These are phyloP conservation scores for Luscinia luscinia DNA, from an alignment of 2,797 vertebrate species.

Conservation along the genomic window DNA sequence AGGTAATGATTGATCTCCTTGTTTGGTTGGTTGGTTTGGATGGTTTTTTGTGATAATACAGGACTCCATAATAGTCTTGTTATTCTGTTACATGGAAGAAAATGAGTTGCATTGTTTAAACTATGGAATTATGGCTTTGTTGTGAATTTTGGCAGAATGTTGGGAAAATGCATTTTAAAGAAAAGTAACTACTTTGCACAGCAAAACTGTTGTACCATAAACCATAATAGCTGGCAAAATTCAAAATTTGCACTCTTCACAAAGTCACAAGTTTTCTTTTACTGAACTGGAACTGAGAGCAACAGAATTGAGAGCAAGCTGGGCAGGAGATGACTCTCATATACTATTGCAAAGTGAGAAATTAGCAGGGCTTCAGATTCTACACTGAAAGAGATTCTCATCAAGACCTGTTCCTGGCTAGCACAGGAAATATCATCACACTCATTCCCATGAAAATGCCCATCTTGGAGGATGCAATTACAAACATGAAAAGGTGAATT, in stretches of 20 bases:
- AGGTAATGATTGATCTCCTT: not conserved
- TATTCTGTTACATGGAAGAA: not conserved
- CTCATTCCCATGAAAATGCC: not conserved
- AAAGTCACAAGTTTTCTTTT: not conserved
- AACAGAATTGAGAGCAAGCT: not conserved
- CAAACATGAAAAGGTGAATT: not conserved
- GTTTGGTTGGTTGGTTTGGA: not conserved
- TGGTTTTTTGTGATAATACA: not conserved
- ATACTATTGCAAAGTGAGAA: not conserved
- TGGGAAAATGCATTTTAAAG: not conserved
- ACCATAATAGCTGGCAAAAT: not conserved
- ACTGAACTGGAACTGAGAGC: not conserved
- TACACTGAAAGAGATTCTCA: not conserved
- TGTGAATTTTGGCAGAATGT: not conserved
- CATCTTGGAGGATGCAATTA: not conserved
- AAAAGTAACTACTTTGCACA: not conserved
- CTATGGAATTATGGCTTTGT: not conserved
- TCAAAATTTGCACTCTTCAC: not conserved
- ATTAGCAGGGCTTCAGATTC: not conserved
- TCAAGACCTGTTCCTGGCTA: not conserved
- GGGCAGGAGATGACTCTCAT: not conserved
- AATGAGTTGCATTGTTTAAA: not conserved
- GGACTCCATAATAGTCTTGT: not conserved
- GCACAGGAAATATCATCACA: not conserved
- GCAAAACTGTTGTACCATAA: not conserved